A percentile compares a stretch with the other conserved stretches of the same genome.
phyloP scores from a whole-genome alignment of 1,140 invertebrate species.

The Aphelenchoides fujianensis region DNA sequence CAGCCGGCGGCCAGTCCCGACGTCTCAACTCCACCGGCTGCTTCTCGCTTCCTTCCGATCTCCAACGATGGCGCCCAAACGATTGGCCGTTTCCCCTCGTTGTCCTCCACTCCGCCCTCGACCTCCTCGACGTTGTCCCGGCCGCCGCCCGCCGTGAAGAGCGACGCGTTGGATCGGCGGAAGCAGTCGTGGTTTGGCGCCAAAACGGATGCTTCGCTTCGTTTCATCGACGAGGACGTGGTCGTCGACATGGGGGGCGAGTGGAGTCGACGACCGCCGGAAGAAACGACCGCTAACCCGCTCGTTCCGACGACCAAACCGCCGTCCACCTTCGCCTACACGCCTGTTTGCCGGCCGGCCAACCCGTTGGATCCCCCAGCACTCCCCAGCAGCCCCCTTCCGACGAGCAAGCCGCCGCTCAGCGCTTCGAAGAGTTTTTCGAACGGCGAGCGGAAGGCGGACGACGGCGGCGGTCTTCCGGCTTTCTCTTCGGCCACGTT shows the following conservation, averaged over 20 bases:
- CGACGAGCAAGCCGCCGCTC: neutral
- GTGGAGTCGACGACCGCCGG: neutral
- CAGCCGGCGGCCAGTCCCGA: neutral
- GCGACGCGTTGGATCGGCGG: neutral
- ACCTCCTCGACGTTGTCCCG: no score
- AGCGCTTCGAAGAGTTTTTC: neutral
- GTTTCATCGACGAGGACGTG: slow-evolving; percentile 8
- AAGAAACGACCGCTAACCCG: neutral
- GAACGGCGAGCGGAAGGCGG: neutral
- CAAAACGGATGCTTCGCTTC: neutral
- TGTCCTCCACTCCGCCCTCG: no score
- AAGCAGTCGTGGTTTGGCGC: neutral
- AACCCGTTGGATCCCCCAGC: neutral
- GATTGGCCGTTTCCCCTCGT: no score
- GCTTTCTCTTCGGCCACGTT: neutral
- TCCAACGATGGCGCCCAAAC: no score
- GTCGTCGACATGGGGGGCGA: neutral
- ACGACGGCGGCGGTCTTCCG: neutral
- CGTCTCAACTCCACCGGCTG: neutral
- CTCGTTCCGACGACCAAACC: slow-evolving; percentile 1
- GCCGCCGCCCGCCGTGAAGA: no score
- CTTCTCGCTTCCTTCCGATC: neutral
- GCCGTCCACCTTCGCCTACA: neutral
- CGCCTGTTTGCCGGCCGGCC: neutral
- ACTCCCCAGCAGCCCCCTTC: neutral